Evolutionary conservation across 2,888 invertebrate genomes (phyloP), one percentile per base, ranked within the genome.

Genomic region (Tetramorium bicarinatum): DNA sequence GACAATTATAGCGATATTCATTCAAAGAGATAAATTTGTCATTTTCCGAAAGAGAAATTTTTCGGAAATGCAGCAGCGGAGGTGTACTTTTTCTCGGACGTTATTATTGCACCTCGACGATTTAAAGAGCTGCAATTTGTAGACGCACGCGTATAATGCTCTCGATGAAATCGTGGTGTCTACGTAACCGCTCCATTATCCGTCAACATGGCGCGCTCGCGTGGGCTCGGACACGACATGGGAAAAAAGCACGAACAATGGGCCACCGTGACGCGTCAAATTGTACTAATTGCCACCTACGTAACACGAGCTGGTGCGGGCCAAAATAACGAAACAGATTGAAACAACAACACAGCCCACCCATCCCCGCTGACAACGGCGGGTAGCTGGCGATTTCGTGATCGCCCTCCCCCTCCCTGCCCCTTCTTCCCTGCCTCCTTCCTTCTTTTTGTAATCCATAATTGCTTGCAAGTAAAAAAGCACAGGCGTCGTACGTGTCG

Each of bases 381-480:
- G 25, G 25, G 21, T 44, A 47, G 34, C 41, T 59, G 74, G 59
- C 47, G 74, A 80, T 72, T 80, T 72, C 49, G 47, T 13, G 25
- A 38, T 71, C 25, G 52, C 13, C 59, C 21, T 25, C 34, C 71
- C 47, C 47, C 47, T 4, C 15, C 3, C 15, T 44, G 15, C 15
- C 6, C 6, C 6, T 15, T 21, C 18, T 41, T 38, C 9, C 11
- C 47, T 59, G 11, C 8, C 72, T 54, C 25, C 38, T 49, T 64
- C 47, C 44, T 54, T 21, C 41, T 34, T 61, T 67, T 74, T 69
- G 9, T 77, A 62, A 72, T 84, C 87, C 88, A 90, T 88, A 90
- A 89, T 89, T 89, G 89, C 88, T 89, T 84, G 87, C 88, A 88
- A 86, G 82, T 89, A 67, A 87, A 81, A 89, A 89, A 89, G 87